A percentile compares a stretch with the other conserved stretches of the same genome.
Evolutionary conservation across 2,888 invertebrate genomes (phyloP).

Genomic region (Eilema depressum): DNA sequence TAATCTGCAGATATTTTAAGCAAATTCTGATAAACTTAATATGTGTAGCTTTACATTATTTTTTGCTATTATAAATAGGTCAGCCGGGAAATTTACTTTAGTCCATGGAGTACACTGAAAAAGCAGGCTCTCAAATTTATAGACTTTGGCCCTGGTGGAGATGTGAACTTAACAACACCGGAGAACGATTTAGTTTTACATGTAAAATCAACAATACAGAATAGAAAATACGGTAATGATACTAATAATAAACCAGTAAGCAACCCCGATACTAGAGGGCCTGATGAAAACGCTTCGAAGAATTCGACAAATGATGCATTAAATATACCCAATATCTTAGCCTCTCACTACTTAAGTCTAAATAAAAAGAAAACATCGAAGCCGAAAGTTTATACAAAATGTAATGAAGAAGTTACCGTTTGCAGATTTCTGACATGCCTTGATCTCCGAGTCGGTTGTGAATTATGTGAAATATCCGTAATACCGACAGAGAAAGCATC

Average conservation of each 20-base stretch:
- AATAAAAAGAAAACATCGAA: constrained; percentile 1
- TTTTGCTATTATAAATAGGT: constrained; percentile 42
- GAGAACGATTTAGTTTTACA: constrained; percentile 42
- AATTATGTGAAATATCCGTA: constrained; percentile 65
- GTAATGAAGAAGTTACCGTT: constrained; percentile 51
- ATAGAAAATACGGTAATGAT: constrained; percentile 7
- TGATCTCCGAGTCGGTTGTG: constrained; percentile 59
- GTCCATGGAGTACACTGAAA: constrained; percentile 65
- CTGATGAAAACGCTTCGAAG: not conserved
- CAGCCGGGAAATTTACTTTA: constrained; percentile 55
- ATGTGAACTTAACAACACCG: constrained; percentile 44
- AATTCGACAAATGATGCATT: not conserved
- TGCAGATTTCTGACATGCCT: constrained; percentile 73
- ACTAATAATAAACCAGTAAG: constrained; percentile 12
- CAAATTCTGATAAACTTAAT: not conserved
- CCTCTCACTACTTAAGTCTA: not conserved
- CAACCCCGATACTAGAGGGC: not conserved
- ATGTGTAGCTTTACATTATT: not conserved
- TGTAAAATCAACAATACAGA: constrained; percentile 35
- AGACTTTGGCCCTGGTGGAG: constrained; percentile 60
- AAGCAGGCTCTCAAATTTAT: constrained; percentile 58
- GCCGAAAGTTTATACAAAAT: constrained; percentile 65
- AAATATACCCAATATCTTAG: not conserved
- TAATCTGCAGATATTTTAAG: not conserved
- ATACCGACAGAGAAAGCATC: constrained; percentile 46